Evolutionary conservation across 2,113 vertebrate genomes (phyloP).

Genomic region (Vombatus ursinus): DNA sequence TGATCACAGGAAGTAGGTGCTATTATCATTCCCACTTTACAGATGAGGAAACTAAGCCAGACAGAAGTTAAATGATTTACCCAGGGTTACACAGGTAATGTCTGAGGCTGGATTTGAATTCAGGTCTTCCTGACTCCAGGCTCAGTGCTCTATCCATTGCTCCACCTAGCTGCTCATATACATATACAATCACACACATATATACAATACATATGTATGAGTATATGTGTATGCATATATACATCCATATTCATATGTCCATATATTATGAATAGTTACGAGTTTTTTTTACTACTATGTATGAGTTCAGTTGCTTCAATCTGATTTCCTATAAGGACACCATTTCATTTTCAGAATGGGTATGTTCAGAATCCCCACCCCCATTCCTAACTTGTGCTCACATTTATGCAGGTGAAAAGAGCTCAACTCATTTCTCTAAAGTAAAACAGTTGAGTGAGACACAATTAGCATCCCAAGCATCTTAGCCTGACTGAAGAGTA

Average conservation of each 20-base stretch:
- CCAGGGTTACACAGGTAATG: not conserved
- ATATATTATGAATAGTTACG: not conserved
- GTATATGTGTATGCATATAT: too few species aligned
- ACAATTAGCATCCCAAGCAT: slow-evolving; percentile 20
- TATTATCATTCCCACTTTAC: not conserved
- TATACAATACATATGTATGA: too few species aligned
- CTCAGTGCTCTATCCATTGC: too few species aligned
- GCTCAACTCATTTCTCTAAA: slow-evolving; percentile 25
- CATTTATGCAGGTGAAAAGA: not conserved
- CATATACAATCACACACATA: not conserved
- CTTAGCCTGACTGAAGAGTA: slow-evolving; percentile 33
- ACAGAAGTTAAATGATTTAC: not conserved
- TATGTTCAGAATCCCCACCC: not conserved
- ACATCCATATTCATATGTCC: too few species aligned
- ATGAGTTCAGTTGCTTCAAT: slow-evolving; percentile 28
- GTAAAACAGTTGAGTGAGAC: not conserved
- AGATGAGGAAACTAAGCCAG: not conserved
- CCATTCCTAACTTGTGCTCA: not conserved
- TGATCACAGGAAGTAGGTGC: not conserved
- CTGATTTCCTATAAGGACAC: not conserved
- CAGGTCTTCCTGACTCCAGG: not conserved
- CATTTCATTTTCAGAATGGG: slow-evolving; percentile 41
- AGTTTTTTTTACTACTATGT: not conserved
- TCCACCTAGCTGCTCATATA: not conserved
- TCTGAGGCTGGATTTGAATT: not conserved